Base-by-base conservation (phyloP, 2,797 vertebrate species). In the Loris lydekkerianus region DNA sequence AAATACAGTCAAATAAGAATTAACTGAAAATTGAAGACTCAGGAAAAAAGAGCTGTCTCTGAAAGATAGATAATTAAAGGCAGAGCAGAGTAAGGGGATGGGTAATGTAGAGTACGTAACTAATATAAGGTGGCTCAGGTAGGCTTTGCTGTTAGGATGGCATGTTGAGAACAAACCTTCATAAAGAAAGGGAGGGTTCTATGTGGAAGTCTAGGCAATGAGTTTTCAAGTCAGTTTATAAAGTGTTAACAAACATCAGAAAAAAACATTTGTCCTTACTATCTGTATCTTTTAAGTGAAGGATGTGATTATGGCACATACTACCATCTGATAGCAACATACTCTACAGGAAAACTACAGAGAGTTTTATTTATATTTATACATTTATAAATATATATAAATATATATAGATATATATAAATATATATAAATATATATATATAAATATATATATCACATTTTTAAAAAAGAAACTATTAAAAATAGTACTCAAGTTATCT, bases 311-410 rank as follows among this genome's bases (percentile, higher is more conserved):
- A 53, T 49, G 37, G 58, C 34, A 78, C 40, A 37, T 86, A 29
- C 49, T 13, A 85, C 92, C 93, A 85, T 72, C n/a, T 87, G 93
- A 72, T 90, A 93, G 89, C 89, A 96, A 86, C 82, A 94, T 18
- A 56, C 43, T 46, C 43, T 77, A 27, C 4, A 60, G 40, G 27
- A 90, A 94, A 94, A 60, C 69, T 70, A 40, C 13, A 67, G 7
- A 15, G 49, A 14, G 49, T 49, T 40, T 40, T 40, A 40, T 40
- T 40, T 34, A 34, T 34, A 34, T 40, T 40, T 40, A 40, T 40
- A 40, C 40, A 34, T 34, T 34, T 34, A 34, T 34, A 34, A 34
- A 34, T 34, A 43, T 46, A 46, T 46, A 46, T 46, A 46, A 7
- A 46, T 46, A 46, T 46, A 46, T 46, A 46, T 46, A 46, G 1